phyloP scores from a whole-genome alignment of 2,113 vertebrate genomes.

The Carollia perspicillata region DNA sequence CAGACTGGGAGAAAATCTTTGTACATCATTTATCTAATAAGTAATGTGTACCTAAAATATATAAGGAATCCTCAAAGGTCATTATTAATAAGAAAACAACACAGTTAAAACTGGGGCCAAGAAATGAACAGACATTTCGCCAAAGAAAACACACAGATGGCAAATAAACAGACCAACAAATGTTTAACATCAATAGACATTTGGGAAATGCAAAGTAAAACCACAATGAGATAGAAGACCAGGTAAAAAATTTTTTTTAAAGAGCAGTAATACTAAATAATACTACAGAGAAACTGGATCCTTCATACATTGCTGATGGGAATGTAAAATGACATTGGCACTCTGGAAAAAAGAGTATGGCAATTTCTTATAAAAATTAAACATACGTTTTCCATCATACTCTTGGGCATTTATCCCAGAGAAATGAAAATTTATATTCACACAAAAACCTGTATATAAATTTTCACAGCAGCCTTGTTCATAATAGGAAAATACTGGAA shows the following conservation, averaged over 20 bases:
- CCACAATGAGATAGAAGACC: not conserved
- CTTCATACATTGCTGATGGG: not conserved
- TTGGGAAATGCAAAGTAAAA: conserved; percentile 7
- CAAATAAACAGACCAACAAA: not conserved
- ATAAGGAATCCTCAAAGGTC: not conserved
- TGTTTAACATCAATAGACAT: not conserved
- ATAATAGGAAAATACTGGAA: not conserved
- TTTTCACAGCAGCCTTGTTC: not conserved
- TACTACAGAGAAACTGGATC: not conserved
- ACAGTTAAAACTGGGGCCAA: not conserved
- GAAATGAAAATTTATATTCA: not conserved
- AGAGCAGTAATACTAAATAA: not conserved
- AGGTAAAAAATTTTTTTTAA: not conserved
- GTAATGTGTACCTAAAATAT: not conserved
- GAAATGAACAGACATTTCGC: not conserved
- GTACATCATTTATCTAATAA: not conserved
- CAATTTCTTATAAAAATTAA: conserved; percentile 1
- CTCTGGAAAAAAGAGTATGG: not conserved
- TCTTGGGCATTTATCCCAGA: conserved; percentile 13
- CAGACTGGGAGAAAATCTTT: not conserved
- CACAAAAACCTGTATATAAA: not conserved
- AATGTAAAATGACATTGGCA: conserved; percentile 3
- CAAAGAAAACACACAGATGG: not conserved
- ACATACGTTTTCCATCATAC: not conserved
- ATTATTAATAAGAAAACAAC: not conserved